These are phyloP conservation scores for Podargus strigoides DNA, from an alignment of 2,797 vertebrate species.

Conservation along the genomic window DNA sequence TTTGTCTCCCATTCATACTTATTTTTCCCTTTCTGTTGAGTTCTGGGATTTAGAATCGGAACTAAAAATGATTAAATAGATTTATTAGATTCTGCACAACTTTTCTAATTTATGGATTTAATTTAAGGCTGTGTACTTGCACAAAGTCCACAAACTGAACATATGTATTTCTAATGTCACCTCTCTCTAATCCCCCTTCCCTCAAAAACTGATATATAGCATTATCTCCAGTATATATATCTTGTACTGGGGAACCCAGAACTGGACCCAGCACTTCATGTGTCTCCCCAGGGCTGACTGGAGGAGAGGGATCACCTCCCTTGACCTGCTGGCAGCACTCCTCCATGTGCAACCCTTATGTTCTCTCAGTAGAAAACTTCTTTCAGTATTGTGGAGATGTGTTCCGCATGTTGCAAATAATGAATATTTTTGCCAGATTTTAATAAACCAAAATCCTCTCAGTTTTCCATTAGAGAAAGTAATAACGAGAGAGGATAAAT, in stretches of 20 bases:
- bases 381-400: neutral
- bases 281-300: neutral
- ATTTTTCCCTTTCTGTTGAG: neutral
- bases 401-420: neutral
- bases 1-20: neutral
- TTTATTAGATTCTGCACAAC: neutral
- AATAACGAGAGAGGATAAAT: neutral
- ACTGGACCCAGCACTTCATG: neutral
- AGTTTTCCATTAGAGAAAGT: neutral
- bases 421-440: neutral
- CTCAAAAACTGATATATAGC: neutral
- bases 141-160: neutral
- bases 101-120: neutral
- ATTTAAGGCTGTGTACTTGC: neutral
- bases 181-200: neutral
- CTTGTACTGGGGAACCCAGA: neutral
- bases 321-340: neutral
- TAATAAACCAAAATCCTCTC: neutral
- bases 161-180: neutral
- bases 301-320: neutral
- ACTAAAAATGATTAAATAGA: neutral
- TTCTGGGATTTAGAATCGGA: neutral
- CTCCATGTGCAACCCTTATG: neutral
- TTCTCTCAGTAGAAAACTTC: neutral
- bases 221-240: neutral